Conservation (phyloP, 2,888 invertebrate genomes). For the Antheraea yamamai region DNA sequence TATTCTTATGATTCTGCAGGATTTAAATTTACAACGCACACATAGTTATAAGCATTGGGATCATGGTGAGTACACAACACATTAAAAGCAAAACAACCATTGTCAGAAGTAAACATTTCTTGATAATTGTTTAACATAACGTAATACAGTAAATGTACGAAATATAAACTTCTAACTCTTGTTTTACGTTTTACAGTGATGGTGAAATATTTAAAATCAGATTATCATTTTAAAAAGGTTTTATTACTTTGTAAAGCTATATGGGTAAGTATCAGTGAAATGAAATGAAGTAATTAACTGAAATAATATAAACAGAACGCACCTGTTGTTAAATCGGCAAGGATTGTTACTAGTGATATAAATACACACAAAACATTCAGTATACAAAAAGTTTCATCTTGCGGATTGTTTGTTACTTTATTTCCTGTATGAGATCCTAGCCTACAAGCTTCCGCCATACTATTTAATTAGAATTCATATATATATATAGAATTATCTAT, state of each 20-base stretch:
- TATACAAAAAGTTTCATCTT: constrained; percentile 75
- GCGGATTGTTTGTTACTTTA: constrained; percentile 59
- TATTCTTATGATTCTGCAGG: neutral
- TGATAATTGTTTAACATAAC: neutral
- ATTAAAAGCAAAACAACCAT: neutral
- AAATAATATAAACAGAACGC: constrained; percentile 36
- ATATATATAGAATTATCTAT: constrained; percentile 14
- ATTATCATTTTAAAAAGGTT: constrained; percentile 1
- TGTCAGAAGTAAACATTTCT: neutral
- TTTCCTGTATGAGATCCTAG: constrained; percentile 57
- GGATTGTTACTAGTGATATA: constrained; percentile 81
- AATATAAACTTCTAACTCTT: neutral
- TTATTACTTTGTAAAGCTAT: neutral
- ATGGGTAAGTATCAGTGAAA: neutral
- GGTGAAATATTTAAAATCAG: neutral
- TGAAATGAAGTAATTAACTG: neutral
- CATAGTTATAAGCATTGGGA: neutral
- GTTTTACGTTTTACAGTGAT: constrained; percentile 12
- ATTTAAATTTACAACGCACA: neutral
- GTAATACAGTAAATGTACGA: neutral
- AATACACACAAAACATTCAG: constrained; percentile 79
- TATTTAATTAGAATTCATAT: constrained; percentile 40
- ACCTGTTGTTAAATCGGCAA: constrained; percentile 84
- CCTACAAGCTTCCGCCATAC: constrained; percentile 76
- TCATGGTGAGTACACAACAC: neutral